Conservation (phyloP, 2,888 invertebrate genomes). For the Cenopis cana region DNA sequence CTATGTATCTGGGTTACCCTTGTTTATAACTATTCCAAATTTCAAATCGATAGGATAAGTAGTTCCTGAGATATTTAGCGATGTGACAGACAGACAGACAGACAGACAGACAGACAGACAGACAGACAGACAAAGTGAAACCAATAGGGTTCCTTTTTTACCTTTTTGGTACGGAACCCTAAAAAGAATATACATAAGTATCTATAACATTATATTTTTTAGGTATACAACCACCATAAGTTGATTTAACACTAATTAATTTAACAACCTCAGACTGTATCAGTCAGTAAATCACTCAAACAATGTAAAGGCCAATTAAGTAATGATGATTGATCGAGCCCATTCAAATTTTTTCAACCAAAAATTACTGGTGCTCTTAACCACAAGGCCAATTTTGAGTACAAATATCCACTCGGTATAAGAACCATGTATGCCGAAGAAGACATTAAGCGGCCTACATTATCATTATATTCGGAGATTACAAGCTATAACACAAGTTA, state of each 20-base stretch:
- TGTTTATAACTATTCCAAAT: too few relatives aligned
- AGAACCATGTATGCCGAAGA: slow-evolving; percentile 46
- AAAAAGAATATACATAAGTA: too few relatives aligned
- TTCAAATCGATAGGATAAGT: too few relatives aligned
- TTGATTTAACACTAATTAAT: slow-evolving; percentile 35
- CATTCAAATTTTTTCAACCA: slow-evolving; percentile 39
- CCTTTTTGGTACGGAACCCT: too few relatives aligned
- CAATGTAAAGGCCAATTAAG: slow-evolving; percentile 46
- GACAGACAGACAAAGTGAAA: too few relatives aligned
- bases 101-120: too few relatives aligned
- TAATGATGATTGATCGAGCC: slow-evolving; percentile 48
- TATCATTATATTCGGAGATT: slow-evolving; percentile 48
- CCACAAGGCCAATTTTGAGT: slow-evolving; percentile 46
- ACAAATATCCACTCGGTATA: slow-evolving; percentile 29
- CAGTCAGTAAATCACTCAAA: slow-evolving; percentile 15
- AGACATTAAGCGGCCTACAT: slow-evolving; percentile 48
- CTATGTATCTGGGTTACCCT: too few relatives aligned
- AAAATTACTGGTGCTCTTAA: slow-evolving; percentile 33
- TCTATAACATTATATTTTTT: too few relatives aligned
- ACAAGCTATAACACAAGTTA: slow-evolving; percentile 47
- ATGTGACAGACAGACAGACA: too few relatives aligned
- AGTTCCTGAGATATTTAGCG: too few relatives aligned
- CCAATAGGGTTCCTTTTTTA: too few relatives aligned
- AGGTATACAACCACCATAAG: slow-evolving; percentile 6
- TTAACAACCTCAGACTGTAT: slow-evolving; percentile 13